Percentiles rank a stretch among this genome's conserved stretches.
phyloP scores from a whole-genome alignment of 1,140 invertebrate species.

The Galleria mellonella region DNA sequence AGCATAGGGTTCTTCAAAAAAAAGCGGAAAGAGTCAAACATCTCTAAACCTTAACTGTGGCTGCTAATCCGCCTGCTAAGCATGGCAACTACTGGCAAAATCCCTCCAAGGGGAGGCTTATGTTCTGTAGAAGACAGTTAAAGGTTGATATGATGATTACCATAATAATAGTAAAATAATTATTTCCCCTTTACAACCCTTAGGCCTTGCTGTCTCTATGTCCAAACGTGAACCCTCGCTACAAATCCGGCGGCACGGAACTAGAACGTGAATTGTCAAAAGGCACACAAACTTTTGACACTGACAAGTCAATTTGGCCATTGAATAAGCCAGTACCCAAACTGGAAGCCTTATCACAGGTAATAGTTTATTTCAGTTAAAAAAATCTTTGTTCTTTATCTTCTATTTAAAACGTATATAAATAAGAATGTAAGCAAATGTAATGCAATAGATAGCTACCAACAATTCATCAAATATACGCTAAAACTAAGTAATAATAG shows the following conservation, averaged over 20 bases:
- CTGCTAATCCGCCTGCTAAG: too few species aligned
- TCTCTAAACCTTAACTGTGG: neutral
- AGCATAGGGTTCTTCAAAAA: too few species aligned
- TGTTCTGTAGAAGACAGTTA: too few species aligned
- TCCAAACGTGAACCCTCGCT: constrained; percentile 53
- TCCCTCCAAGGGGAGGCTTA: too few species aligned
- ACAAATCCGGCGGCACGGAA: constrained; percentile 72
- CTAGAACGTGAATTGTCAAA: constrained; percentile 79
- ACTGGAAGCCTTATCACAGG: constrained; percentile 79
- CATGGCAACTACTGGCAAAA: too few species aligned
- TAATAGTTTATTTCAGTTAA: constrained; percentile 12
- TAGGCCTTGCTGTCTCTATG: constrained; percentile 75
- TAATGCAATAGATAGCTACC: too few species aligned
- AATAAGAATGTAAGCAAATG: too few species aligned
- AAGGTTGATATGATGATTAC: too few species aligned
- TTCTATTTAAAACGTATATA: too few species aligned
- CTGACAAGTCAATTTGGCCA: constrained; percentile 84
- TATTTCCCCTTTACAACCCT: neutral
- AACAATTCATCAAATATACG: too few species aligned
- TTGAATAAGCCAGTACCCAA: constrained; percentile 86
- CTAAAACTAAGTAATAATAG: too few species aligned
- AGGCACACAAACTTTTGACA: constrained; percentile 83
- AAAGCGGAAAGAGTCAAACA: neutral
- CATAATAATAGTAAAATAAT: neutral
- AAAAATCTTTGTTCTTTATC: neutral